Conservation (phyloP, 1,140 invertebrate species). For the roundworm (Caenorhabditis elegans) region DNA sequence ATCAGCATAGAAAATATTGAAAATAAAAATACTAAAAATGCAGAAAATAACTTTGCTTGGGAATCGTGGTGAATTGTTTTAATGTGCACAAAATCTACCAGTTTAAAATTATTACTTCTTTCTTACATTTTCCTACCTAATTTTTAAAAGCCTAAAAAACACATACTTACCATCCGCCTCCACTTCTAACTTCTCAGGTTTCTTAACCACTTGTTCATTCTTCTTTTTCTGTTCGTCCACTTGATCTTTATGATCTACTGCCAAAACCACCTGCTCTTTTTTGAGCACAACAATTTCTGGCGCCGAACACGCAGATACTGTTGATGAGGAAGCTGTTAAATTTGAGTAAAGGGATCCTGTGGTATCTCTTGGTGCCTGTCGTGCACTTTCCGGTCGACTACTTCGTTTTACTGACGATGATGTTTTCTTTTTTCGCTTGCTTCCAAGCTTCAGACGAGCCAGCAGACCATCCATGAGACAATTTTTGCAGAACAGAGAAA, state of each 20-base stretch:
- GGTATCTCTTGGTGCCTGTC: neutral
- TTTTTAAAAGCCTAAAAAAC: no score
- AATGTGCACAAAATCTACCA: no score
- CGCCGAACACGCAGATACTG: neutral
- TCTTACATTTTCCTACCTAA: no score
- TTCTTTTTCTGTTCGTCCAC: neutral
- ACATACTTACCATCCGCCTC: neutral
- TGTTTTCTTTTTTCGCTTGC: neutral
- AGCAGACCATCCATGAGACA: conserved; percentile 10
- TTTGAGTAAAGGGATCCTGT: neutral
- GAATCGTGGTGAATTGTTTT: no score
- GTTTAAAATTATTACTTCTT: no score
- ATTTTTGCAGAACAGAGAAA: neutral
- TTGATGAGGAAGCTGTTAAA: neutral
- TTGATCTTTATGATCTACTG: neutral
- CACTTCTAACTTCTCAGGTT: neutral
- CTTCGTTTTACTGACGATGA: neutral
- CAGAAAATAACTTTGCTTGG: no score
- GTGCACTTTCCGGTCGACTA: neutral
- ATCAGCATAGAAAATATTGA: no score
- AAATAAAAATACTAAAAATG: no score
- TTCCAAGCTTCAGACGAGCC: neutral
- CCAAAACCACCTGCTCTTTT: neutral
- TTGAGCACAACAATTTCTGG: neutral
- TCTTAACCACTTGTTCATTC: neutral